Base-by-base conservation (phyloP, 2,797 vertebrate genomes). In the Brachymystax lenok region DNA sequence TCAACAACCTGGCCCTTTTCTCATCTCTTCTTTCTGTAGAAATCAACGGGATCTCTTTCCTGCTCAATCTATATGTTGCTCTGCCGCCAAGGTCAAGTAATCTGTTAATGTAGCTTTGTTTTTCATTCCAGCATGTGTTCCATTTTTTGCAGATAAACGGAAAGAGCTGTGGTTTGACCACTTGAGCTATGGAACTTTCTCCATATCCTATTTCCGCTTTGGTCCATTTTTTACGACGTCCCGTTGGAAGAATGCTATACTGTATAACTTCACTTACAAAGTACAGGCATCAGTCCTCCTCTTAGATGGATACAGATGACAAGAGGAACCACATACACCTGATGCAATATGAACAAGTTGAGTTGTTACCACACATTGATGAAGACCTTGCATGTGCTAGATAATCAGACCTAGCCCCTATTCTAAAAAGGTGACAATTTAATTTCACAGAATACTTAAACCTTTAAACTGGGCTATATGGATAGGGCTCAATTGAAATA, bases 161-260 rank as follows among this genome's bases (percentile, higher is more conserved):
- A 78, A 84, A 86, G 79, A 83, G 70, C 78, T 70, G 40, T 56
- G 71, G 40, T 76, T 74, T 78, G 75, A 77, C 33, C 74, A 81
- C 69, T 83, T 68, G 68, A 73, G 66, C 77, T 69, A 64, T 76
- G 82, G 81, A 85, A 90, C 87, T 87, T 88, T 88, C 85, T 80
- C 88, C 85, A 80, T 82, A 88, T 91, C 87, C 85, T 88, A 80
- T 86, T 91, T 92, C 88, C 85, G 86, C 74, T 85, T 75, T 73
- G 73, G 56, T 54, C 74, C 64, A 21, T 88, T 90, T 88, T 90
- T 89, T 86, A 90, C 40, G 54, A 84, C 30, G 28, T 80, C 77
- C 74, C 51, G 73, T 51, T 61, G 73, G 77, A 87, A 79, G 80
- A 86, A 87, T 75, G 66, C 16, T 63, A 24, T 27, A 63, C 10